Base-by-base conservation (phyloP, 2,113 vertebrate species). In the Sinocyclocheilus anophthalmus region DNA sequence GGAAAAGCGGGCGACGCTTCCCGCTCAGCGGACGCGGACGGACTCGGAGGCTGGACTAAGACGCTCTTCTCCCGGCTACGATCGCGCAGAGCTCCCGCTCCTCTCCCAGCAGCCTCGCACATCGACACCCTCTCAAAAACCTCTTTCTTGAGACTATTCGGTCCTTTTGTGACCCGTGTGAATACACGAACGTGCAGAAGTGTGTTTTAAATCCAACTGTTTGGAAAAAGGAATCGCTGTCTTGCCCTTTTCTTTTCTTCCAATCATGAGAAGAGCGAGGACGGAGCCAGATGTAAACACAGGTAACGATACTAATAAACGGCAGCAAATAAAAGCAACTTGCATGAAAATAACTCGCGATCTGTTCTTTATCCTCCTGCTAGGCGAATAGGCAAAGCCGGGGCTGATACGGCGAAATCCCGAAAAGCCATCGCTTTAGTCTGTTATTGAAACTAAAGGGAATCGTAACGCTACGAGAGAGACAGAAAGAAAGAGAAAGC, bases 271-370 rank as follows among this genome's bases (percentile, higher is more conserved):
- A 93, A 92, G 93, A 93, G 92, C 85, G 93, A 94, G 93, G 95
- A 96, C 95, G 94, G 91, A 87, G 91, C 93, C 94, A 93, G 94
- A 93, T 95, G 94, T 95, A 93, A 95, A 95, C 94, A 92, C 95
- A 96, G 95, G 95, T 96, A 96, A 96, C 92, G 91, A 94, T 87
- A 93, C 91, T 86, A 88, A 91, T 78, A 91, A 92, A 91, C 90
- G 42, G 86, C 87, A 92, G 92, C 89, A 93, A 93, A 84, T 69
- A 86, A 90, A 90, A 92, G 91, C 89, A 92, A 93, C 90, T 92
- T 93, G 94, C 94, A 94, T 92, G 92, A 92, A 92, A 92, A 88
- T 84, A 92, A 93, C 87, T 93, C 89, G 90, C 87, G 86, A 86
- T 92, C 85, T 76, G 92, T 89, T 86, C 86, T 92, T 90, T 90